Evolutionary conservation across 2,113 vertebrate genomes (phyloP), one percentile per base, ranked within the genome.

Genomic region (Gavialis gangeticus): DNA sequence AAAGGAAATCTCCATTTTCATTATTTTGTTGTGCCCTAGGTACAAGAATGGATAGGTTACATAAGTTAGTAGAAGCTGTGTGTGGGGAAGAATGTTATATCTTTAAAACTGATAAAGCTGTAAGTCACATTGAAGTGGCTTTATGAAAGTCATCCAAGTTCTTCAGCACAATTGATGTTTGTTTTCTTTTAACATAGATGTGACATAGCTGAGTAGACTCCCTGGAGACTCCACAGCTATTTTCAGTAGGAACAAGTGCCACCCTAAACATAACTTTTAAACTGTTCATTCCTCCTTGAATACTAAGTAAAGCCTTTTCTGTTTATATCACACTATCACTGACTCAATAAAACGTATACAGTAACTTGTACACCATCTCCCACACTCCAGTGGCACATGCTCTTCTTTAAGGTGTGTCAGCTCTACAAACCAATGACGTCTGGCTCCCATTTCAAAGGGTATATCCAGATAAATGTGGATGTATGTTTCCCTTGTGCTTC

Each of bases 221-320:
- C 87, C 77, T 88, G 88, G 86, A 96, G 86, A 91, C 34, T 87
- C 83, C 78, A 87, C 58, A 60, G 84, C 82, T 94, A 82, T 94
- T 95, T 96, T 96, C 78, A 90, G 80, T 75, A 93, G 94, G 4
- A 34, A 92, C 91, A 96, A 94, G 76, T 85, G 90, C 87, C 90
- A 89, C 71, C 91, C 88, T 91, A 94, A 96, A 91, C 86, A 89
- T 62, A 88, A 97, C 90, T 92, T 97, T 63, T 84, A 92, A 93
- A 92, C 93, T 97, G 88, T 63, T 94, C 91, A 95, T 85, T 82
- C 73, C 88, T 96, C 67, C 92, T 89, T 92, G 56, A 94, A 96
- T 67, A 84, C 75, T 87, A 80, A 88, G 63, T 54, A 91, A 64
- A 81, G 21, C 6, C 18, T 97, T 92, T 96, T 91, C 69, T 25